Evolutionary conservation across 2,888 invertebrate species (phyloP), one percentile per base, ranked within the genome.

Genomic region (Cistogaster globosa): DNA sequence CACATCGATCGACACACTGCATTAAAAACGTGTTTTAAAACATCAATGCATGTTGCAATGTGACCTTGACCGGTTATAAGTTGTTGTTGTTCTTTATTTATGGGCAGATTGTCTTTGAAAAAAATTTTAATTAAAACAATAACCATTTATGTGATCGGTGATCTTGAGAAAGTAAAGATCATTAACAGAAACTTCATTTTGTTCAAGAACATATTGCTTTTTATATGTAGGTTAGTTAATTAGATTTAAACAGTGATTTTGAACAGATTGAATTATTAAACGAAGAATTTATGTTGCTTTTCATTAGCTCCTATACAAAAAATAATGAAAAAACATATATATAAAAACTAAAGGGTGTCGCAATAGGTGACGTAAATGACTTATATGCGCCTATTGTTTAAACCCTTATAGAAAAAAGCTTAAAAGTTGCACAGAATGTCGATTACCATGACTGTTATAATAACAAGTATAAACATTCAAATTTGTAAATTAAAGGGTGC

Each of bases 1-100:
- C 67, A 57, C 58, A 57, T 32, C 7, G 8, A 57, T 32, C 7
- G 8, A 32, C 32, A 32, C 32, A 32, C 38, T 68, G 55, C 78
- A 65, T 36, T 58, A 71, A 58, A 11, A 76, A 42, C 11, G 16
- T 45, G 55, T 57, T 65, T 69, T 71, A 57, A 45, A 69, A 57
- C 16, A 55, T 67, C 18, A 67, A 74, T 72, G 20, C 62, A 65
- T 81, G 76, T 76, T 81, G 65, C n/a, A 48, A 82, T 45, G 65
- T 85, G 85, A 85, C 85, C 85, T 85, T 85, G 85, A 85, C 82
- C 85, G 55, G 57, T 74, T 53, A 77, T 51, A 83, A 67, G 67
- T 77, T 72, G 58, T 45, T 77, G 60, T 18, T 55, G 26, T 9
- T 58, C 42, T n/a, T 48, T 75, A 53, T 76, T 67, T 72, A 60